Conservation (phyloP, 2,888 invertebrate genomes). For the Drosophila yooni region DNA sequence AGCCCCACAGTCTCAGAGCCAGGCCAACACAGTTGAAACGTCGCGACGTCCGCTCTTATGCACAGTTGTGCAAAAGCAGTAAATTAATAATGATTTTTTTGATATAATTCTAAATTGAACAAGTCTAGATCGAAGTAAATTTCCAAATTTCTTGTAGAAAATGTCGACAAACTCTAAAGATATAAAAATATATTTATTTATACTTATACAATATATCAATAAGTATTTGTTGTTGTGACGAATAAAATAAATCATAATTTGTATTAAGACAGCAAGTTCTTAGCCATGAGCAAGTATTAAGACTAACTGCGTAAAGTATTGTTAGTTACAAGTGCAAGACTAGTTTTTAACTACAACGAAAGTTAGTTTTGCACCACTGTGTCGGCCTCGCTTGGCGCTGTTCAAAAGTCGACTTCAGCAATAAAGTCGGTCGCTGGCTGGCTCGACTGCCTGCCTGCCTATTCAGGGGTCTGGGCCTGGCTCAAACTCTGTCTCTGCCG, state of each 20-base stretch:
- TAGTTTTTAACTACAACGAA: not conserved
- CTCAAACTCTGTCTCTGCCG: constrained; percentile 40
- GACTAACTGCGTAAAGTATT: not conserved
- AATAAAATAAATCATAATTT: too few species aligned
- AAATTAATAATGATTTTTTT: not conserved
- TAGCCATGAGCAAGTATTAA: not conserved
- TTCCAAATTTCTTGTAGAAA: not conserved
- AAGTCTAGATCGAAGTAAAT: not conserved
- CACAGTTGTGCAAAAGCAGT: constrained; percentile 43
- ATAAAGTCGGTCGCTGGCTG: constrained; percentile 74
- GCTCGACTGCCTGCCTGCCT: constrained; percentile 30
- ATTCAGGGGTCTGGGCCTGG: constrained; percentile 61
- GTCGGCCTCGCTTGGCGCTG: constrained; percentile 54
- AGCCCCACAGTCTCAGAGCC: constrained; percentile 60
- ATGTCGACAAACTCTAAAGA: not conserved
- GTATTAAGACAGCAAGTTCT: not conserved
- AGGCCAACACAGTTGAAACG: constrained; percentile 65
- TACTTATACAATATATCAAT: not conserved
- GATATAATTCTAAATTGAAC: not conserved
- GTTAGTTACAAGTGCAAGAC: not conserved
- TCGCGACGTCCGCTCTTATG: constrained; percentile 61
- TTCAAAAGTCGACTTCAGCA: constrained; percentile 74
- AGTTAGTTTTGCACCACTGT: constrained; percentile 55
- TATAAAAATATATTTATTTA: not conserved
- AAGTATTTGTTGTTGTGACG: not conserved